Base-by-base conservation (phyloP, 2,113 vertebrate genomes). In the Halichoeres trimaculatus region DNA sequence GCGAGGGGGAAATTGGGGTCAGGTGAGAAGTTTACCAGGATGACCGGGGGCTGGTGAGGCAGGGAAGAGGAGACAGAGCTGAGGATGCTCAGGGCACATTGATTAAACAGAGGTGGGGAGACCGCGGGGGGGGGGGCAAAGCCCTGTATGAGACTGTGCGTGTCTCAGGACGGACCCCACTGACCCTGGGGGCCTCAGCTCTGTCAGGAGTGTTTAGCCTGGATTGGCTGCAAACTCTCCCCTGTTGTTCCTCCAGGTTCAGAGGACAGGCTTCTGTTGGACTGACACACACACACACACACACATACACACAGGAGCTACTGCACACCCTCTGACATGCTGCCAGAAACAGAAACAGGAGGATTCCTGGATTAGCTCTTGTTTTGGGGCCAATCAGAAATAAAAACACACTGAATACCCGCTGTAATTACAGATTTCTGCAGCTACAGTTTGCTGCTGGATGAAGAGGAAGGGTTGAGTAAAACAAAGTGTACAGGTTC, bases 181-280 rank as follows among this genome's bases (percentile, higher is more conserved):
- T 78, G 71, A 81, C 78, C 81, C 20, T 1, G 23, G 62, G 40
- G 64, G 51, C 75, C 35, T 43, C 65, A 5, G 53, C 1, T 5
- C 82, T 77, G 73, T 88, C 85, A 83, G 63, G 53, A 83, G 73
- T 1, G 0, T 69, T 85, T 83, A 83, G 66, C 43, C 65, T 71
- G 61, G 53, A 77, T 60, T 53, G 64, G 50, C 74, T 38, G 36
- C 55, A 52, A 74, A 45, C 35, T 24, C 65, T 67, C 50, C 56
- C 64, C 71, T 13, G 59, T 43, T 50, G 50, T 40, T 53, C 57
- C 64, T 80, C 66, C 59, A 77, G 69, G 67, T 38, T 71, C 76
- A 41, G 11, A 0, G 56, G 69, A 74, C 20, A 1, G 72, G 38
- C 68, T 60, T 47, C 58, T 73, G 70, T 40, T 10, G 2, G 55